Percentiles rank a stretch among this genome's conserved stretches.
These are phyloP conservation scores for Parnassius apollo DNA, from an alignment of 2,888 invertebrate species.

Conservation along the genomic window DNA sequence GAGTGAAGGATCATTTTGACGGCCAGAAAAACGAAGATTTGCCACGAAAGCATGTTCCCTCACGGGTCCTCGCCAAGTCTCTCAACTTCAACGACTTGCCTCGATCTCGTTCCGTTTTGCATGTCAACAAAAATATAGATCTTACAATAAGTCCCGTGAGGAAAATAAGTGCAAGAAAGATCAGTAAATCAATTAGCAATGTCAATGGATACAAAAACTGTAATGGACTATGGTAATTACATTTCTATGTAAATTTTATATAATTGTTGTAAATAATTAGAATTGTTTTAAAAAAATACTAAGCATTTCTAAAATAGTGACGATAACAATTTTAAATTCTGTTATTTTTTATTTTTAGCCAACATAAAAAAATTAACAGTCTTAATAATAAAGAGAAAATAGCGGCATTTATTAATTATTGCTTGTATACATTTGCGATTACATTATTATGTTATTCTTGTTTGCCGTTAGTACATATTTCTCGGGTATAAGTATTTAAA, in stretches of 20 bases:
- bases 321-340: too few relatives aligned
- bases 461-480: too few relatives aligned
- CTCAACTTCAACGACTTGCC: constrained; percentile 60
- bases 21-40: constrained; percentile 49
- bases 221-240: constrained; percentile 56
- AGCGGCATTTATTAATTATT: too few relatives aligned
- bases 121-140: constrained; percentile 64
- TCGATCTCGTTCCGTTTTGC: constrained; percentile 65
- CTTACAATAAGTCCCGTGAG: constrained; percentile 52
- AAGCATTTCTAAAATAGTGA: too few relatives aligned
- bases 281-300: background rate
- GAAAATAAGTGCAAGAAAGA: constrained; percentile 63
- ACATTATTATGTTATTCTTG: too few relatives aligned
- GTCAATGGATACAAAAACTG: constrained; percentile 66
- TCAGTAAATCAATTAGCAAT: constrained; percentile 72
- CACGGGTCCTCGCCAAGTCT: constrained; percentile 42
- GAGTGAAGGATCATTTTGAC: constrained; percentile 84
- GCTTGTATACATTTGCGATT: too few relatives aligned
- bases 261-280: background rate
- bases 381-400: too few relatives aligned
- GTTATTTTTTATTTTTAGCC: too few relatives aligned
- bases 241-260: background rate
- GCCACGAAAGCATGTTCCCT: constrained; percentile 40
- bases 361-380: too few relatives aligned
- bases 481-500: too few relatives aligned